Evolutionary conservation across 2,797 vertebrate species (phyloP), one percentile per base, ranked within the genome.

Genomic region (Perodicticus potto): DNA sequence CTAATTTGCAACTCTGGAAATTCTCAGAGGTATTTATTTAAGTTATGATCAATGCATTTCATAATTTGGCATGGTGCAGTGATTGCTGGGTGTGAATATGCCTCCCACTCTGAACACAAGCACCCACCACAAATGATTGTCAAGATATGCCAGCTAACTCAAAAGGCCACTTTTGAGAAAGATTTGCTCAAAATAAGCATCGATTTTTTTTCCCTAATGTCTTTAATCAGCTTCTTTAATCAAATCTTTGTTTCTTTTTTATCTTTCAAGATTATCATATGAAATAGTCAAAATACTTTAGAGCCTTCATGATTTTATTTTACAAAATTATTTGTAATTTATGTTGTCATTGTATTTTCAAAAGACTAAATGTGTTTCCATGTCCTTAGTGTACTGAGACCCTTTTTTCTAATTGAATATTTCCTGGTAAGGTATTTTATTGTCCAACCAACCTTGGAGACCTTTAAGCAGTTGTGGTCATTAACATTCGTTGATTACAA

Each of bases 21-120:
- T 87, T 72, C 84, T 76, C 29, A 73, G 53, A 45, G 34, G 27
- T 73, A 74, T 80, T 94, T 94, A 86, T 72, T 91, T 83, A 86
- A 91, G 37, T 83, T 63, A 27, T 29, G 55, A 86, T 80, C 49
- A 20, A 69, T 70, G 37, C 20, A 37, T 65, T 94, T 91, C 45
- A 43, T 63, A 67, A 69, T 76, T 57, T 49, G 40, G 2, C 40
- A 9, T 49, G 69, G 69, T 37, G 49, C 27, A 40, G 45, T 20
- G 34, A 76, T 55, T 27, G 27, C 61, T 84, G 25, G 90, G 27
- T 34, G 70, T 4, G 32, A 91, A 69, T 65, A 69, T 59, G 59
- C 67, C 70, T 92, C 49, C 59, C 27, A 65, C 27, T 17, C 23
- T 77, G 83, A 95, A 78, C 27, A 82, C 7, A 53, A 10, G 63